Evolutionary conservation across 2,888 invertebrate genomes (phyloP), one percentile per base, ranked within the genome.

Genomic region (Apotomis turbidana): DNA sequence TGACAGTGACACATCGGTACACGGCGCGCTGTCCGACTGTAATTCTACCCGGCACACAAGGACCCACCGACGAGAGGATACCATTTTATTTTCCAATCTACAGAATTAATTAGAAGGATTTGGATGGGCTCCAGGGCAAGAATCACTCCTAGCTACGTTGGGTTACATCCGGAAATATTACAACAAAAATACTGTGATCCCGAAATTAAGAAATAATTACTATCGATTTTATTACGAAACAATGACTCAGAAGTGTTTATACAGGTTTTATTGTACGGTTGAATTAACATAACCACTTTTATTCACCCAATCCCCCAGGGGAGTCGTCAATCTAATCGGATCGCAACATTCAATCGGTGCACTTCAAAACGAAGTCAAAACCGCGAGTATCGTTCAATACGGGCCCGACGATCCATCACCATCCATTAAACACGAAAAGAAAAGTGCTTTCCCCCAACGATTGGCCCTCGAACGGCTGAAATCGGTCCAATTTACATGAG

Each of bases 1-100:
- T 94, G 93, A 93, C 93, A 93, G 91, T 94, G 93, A 94, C 93
- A 92, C 93, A 94, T 94, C 88, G 93, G 89, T 93, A 93, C 93
- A 94, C 79, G 93, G 87, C 84, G 76, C 88, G 88, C 87, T 86
- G 90, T 90, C 91, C 88, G 83, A 88, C 85, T 93, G 90, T 93
- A 91, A 92, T 92, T 92, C 92, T 88, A 93, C 89, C 90, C 90
- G 79, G 83, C 76, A 75, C 74, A 75, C 80, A 80, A 78, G 77
- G 74, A 78, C 73, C 64, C 68, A 69, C 73, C 68, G 77, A 78
- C 78, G 79, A 79, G 79, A 81, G 80, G 79, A 80, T 83, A 87
- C 85, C 82, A 83, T 85, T 89, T 87, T 88, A 87, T 87, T 88
- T 84, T 81, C 80, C 83, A 88, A 87, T 86, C 81, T 82, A 81